Evolutionary conservation across 2,113 vertebrate genomes (phyloP), one percentile per base, ranked within the genome.

Genomic region (Pachycephala philippinensis): DNA sequence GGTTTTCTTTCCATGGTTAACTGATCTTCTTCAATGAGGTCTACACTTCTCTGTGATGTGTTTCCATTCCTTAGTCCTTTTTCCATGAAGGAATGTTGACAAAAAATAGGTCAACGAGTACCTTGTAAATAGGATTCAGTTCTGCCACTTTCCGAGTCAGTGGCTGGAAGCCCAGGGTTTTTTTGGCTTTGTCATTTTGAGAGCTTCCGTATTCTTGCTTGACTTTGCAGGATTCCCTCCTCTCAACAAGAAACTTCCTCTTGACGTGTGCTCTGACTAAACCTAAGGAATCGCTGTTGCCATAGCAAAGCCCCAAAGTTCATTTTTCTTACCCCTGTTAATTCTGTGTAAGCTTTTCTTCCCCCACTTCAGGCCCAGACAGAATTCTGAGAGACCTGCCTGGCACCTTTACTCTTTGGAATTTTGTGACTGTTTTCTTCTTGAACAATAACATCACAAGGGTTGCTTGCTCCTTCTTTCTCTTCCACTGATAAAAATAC

Each of bases 101-200:
- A 60, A 81, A 89, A 87, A 85, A 74, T 39, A 88, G 76, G 79
- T 66, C 86, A 90, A 39, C 0, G 10, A 45, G 79, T 66, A 66
- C 54, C 59, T 90, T 70, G 50, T 61, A 74, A 90, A 54, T 44
- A 65, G 30, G 60, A 61, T 77, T 83, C 18, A 54, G 42, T 86
- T 83, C 45, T 89, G 37, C 40, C 0, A 2, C 56, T 93, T 90
- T 60, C n/a, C 0, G 0, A 74, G 35, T 54, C 0, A 0, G n/a
- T 84, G 72, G 60, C 88, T 81, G 52, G 45, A 81, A 74, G 68
- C 71, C 79, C 49, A 24, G 56, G 50, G 27, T 78, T 90, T 90
- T 68, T 81, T 76, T 78, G 76, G 37, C 83, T 84, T 54, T 78
- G 13, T 84, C 30, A 35, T 84, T 80, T 90, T 89, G 68, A 86